Percentiles rank a stretch among this genome's conserved stretches.
phyloP scores from a whole-genome alignment of 2,888 invertebrate genomes.

The Xanthorhoe designata region DNA sequence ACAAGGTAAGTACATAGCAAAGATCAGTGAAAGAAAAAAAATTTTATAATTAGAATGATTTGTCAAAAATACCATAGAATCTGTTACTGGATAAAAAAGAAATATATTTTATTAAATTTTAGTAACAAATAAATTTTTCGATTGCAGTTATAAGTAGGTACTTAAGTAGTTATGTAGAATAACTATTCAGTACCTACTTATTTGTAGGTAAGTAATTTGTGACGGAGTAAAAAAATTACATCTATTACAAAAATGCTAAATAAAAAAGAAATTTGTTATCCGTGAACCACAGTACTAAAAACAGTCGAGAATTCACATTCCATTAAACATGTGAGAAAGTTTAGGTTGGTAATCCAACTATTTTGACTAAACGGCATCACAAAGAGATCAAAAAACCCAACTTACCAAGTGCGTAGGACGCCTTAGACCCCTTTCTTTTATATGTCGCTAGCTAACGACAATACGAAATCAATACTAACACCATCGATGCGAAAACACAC shows the following conservation, averaged over 20 bases:
- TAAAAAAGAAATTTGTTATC: not conserved
- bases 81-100: too few relatives aligned
- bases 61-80: not conserved
- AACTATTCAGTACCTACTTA: too few relatives aligned
- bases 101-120: too few relatives aligned
- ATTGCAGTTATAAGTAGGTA: too few relatives aligned
- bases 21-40: not conserved
- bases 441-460: slow-evolving; percentile 84
- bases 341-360: not conserved
- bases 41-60: not conserved
- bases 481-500: slow-evolving; percentile 83
- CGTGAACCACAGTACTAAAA: not conserved
- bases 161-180: too few relatives aligned
- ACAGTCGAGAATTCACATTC: not conserved
- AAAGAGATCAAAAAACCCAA: slow-evolving; percentile 1
- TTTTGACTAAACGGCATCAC: not conserved
- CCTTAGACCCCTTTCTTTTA: slow-evolving; percentile 82
- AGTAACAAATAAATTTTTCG: too few relatives aligned
- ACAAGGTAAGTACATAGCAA: not conserved
- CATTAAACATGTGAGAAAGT: not conserved
- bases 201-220: too few relatives aligned
- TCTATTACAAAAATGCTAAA: too few relatives aligned
- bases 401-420: slow-evolving; percentile 57
- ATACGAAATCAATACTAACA: slow-evolving; percentile 85
- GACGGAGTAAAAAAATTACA: too few relatives aligned